Conservation (phyloP, 2,113 vertebrate species). For the Ictidomys tridecemlineatus region DNA sequence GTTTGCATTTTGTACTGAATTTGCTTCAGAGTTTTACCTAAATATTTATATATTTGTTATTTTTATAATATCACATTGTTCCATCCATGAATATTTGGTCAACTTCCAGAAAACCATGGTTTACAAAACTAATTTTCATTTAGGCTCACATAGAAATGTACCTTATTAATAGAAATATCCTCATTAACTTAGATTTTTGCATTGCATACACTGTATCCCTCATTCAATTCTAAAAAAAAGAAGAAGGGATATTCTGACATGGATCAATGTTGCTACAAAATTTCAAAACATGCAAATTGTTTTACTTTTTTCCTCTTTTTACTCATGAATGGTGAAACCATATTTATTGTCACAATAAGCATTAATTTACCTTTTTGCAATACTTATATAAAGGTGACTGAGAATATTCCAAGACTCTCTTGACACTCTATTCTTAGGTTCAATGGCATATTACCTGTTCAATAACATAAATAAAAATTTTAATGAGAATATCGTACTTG, state of each 20-base stretch:
- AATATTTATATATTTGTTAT: not conserved
- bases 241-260: not conserved
- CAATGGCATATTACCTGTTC: not conserved
- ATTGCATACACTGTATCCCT: not conserved
- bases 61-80: not conserved
- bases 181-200: slow-evolving; percentile 21
- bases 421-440: not conserved
- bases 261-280: not conserved
- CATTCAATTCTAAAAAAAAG: slow-evolving; percentile 10
- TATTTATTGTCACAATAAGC: not conserved
- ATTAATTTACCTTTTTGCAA: not conserved
- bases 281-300: not conserved
- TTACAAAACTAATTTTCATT: slow-evolving; percentile 22
- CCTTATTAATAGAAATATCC: not conserved
- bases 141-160: not conserved
- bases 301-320: slow-evolving; percentile 16
- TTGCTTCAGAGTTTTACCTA: not conserved
- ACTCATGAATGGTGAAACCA: not conserved
- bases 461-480: not conserved
- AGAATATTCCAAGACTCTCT: slow-evolving; percentile 40
- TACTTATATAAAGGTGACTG: not conserved
- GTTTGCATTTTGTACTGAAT: not conserved
- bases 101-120: not conserved
- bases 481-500: not conserved
- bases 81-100: not conserved